These are phyloP conservation scores for Bombus polaris DNA, from an alignment of 1,140 invertebrate genomes.

Conservation along the genomic window DNA sequence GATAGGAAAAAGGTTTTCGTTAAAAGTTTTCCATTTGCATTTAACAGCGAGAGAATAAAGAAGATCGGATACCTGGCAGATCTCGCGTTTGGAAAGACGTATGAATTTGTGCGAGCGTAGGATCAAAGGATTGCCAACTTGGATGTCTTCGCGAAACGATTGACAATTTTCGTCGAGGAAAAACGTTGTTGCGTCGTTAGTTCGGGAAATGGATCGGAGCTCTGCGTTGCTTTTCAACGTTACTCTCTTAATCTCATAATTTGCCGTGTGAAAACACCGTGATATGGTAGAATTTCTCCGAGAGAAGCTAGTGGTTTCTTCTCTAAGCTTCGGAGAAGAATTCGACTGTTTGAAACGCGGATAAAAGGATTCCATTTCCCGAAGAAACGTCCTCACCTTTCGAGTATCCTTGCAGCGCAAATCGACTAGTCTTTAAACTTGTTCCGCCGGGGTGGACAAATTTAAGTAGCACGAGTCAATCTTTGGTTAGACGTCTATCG, in stretches of 20 bases:
- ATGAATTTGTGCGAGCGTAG: background rate
- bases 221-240: background rate
- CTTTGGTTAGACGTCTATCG: conserved; percentile 3
- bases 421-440: background rate
- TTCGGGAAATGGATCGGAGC: background rate
- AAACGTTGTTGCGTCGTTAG: background rate
- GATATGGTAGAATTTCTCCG: background rate
- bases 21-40: conserved; percentile 35
- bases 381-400: background rate
- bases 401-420: background rate
- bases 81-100: background rate
- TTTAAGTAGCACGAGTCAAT: conserved; percentile 15
- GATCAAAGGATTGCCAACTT: background rate
- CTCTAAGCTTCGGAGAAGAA: background rate
- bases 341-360: background rate
- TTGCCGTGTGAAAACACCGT: background rate
- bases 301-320: background rate
- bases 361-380: conserved; percentile 5
- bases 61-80: background rate
- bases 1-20: conserved; percentile 6
- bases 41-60: background rate
- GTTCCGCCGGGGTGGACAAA: background rate
- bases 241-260: background rate
- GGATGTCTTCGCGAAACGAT: background rate
- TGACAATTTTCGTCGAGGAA: background rate